Evolutionary conservation across 2,888 invertebrate species (phyloP), one percentile per base, ranked within the genome.

Genomic region (Scaptomyza polygonia): DNA sequence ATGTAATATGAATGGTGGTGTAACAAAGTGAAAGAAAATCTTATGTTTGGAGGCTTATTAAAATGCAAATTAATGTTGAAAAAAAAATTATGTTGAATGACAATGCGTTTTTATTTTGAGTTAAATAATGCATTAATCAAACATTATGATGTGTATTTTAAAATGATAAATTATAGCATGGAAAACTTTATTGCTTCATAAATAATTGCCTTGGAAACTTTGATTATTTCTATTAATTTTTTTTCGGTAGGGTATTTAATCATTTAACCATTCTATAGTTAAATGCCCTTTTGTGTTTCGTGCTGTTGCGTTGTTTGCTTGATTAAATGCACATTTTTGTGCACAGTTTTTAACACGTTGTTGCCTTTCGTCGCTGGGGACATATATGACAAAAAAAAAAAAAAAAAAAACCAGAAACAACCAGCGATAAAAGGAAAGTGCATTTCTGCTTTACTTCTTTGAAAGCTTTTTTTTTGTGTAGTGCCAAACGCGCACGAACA

Each of bases 311-410:
- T 52, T 40, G 49, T 48, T 49, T 49, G 67, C 53, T 55, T 77
- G 74, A 79, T 85, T 76, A 82, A 82, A 78, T 85, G 88, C 76
- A 70, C 77, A 83, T 79, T 78, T 78, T 75, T 82, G 69, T 77
- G 73, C 68, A 74, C 61, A 67, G 64, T 68, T 85, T 74, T 85
- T 78, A 87, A 81, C 86, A 85, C 82, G 66, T 79, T 75, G 59
- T 67, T 59, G 66, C 51, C 14, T 34, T 58, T 12, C 18, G 44
- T 14, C n/a, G 48, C 48, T 32, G 48, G 40, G 14, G 8, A 29
- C 9, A 56, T 29, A 40, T 16, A 39, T 9, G 39, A 8, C 21
- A 21, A 21, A 21, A 36, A 14, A 11, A 36, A 2, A 47, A 29
- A 55, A 44, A 40, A 40, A 29, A n/a, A 4, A 11, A 29, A 25